A percentile compares a stretch with the other conserved stretches of the same genome.
Conservation (phyloP, 2,113 vertebrate species). For the Neolamprologus variostigma region DNA sequence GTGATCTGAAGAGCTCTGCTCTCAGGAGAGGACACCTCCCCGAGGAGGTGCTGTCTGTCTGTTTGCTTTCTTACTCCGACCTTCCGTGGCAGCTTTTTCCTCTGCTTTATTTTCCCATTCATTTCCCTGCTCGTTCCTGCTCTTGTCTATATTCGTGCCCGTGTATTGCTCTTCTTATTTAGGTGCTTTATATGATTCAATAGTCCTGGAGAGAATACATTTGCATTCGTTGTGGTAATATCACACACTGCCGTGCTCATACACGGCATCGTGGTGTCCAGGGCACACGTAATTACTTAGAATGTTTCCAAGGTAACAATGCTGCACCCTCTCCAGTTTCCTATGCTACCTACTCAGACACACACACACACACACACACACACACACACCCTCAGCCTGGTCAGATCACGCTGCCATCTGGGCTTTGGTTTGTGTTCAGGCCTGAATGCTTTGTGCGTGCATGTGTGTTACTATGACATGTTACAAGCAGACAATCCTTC, state of each 20-base stretch:
- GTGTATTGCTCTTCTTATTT: neutral
- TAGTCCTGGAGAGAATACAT: neutral
- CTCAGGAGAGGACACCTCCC: neutral
- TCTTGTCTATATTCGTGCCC: neutral
- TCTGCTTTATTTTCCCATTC: neutral
- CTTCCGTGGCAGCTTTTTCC: neutral
- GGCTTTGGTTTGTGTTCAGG: neutral
- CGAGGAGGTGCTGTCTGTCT: neutral
- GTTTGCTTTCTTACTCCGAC: neutral
- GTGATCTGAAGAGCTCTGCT: neutral
- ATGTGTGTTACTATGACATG: neutral
- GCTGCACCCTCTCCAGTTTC: neutral
- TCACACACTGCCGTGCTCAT: neutral
- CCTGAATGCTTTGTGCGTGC: neutral
- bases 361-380: too few species aligned
- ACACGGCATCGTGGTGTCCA: neutral
- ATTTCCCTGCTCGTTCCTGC: rapidly evolving
- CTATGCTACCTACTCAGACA: neutral
- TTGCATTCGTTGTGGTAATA: neutral
- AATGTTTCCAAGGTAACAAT: slow-evolving; percentile 5
- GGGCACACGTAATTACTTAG: neutral
- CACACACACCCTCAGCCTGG: neutral
- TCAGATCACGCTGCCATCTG: slow-evolving; percentile 1
- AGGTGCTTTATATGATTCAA: neutral
- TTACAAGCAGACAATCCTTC: neutral